Evolutionary conservation across 1,140 invertebrate species (phyloP), one percentile per base, ranked within the genome.

Genomic region (Nasonia longicornis): DNA sequence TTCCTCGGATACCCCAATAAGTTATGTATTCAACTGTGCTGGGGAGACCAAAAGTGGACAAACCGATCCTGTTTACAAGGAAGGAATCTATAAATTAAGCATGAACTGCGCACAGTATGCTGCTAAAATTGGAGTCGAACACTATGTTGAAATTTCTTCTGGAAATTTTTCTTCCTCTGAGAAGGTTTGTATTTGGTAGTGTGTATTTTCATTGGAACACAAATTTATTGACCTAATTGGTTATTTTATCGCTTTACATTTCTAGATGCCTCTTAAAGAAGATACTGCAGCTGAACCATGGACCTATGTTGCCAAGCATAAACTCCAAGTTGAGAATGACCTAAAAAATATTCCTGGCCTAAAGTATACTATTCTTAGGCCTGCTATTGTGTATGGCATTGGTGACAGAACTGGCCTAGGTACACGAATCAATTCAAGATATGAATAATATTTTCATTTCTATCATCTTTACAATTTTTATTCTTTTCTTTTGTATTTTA

Each of bases 21-120:
- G 95, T 87, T 94, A 94, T 91, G 95, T 97, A 35, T 94, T 97
- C 72, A 98, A 98, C 91, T 96, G 96, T 87, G 96, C 97, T 14
- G 95, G 95, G 10, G 97, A 98, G 91, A 98, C 96, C 2, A 96
- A 97, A 90, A 93, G 93, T 83, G 95, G 95, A 26, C 96, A 97
- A 91, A 95, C 95, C 52, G 96, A 97, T 89, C 94, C 95, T 1
- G 95, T 98, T 10, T 98, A 98, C 89, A 94, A 95, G 87, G 97
- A 98, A 90, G 97, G 97, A 8, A 96, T 98, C 84, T 92, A 94
- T 26, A 96, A 95, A 85, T 91, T 98, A 2, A 96, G 95, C 87
- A 85, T 94, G 14, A 97, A 97, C 87, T 97, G 96, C 91, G 96
- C 96, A 16, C 93, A 93, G 83, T 93, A 95, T 87, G 95, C 96